A percentile compares a stretch with the other conserved stretches of the same genome.
Evolutionary conservation across 2,888 invertebrate species (phyloP).

Genomic region (Lepidocyrtinus sp.): DNA sequence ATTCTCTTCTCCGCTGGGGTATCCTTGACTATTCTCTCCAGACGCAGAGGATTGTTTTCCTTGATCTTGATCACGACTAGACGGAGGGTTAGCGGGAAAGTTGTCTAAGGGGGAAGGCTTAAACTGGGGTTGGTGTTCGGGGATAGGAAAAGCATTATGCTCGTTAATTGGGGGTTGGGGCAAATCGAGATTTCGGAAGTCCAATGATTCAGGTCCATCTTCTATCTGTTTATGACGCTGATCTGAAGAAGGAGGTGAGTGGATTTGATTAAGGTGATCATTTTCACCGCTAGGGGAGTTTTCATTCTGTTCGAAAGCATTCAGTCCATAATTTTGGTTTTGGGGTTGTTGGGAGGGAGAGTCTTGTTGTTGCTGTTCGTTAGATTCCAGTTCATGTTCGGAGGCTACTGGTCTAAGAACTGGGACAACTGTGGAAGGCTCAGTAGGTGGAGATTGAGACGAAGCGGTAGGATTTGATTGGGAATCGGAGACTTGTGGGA

Average conservation of each 20-base stretch:
- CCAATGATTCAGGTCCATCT: too few species aligned
- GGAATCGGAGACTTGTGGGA: conserved; percentile 9
- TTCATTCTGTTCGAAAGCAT: background rate
- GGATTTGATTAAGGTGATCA: background rate
- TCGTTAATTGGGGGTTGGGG: background rate
- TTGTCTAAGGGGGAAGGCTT: background rate
- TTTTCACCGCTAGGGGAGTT: background rate
- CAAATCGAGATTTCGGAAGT: too few species aligned
- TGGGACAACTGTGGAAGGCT: background rate
- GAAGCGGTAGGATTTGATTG: background rate
- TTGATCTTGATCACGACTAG: too few species aligned
- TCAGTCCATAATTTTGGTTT: background rate
- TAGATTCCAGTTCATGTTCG: background rate
- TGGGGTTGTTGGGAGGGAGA: background rate
- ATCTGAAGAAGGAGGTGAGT: background rate
- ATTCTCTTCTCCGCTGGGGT: too few species aligned
- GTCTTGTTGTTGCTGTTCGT: background rate
- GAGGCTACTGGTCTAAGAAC: background rate
- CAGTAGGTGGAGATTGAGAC: background rate
- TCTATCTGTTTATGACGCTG: background rate
- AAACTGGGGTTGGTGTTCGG: background rate
- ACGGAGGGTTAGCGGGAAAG: background rate
- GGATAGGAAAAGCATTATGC: background rate
- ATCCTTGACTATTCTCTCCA: too few species aligned
- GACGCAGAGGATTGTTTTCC: too few species aligned